Evolutionary conservation across 2,113 vertebrate genomes (phyloP), one percentile per base, ranked within the genome.

Genomic region (Potamarius usumacintae): DNA sequence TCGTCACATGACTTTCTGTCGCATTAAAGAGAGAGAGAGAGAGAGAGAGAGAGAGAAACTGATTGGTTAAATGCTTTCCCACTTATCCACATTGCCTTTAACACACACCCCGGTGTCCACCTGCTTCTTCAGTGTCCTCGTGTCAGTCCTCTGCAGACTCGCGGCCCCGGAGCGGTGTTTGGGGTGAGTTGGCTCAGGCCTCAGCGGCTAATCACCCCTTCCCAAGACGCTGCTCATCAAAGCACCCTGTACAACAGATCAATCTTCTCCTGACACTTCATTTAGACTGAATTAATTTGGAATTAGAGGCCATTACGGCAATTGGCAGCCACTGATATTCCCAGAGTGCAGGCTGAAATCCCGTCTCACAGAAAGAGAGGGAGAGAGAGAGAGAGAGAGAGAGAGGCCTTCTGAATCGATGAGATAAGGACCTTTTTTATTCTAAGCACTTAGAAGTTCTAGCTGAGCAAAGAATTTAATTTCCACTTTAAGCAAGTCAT

Each of bases 221-320:
- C 91, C 93, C 96, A 95, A 94, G 93, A 95, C 93, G 94, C 94
- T 92, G 93, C 92, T 93, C 94, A 96, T 96, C 96, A 95, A 94
- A 94, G 92, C 95, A 94, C 94, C 94, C 91, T 95, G 94, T 95
- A 94, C 95, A 95, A 94, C 96, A 96, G 96, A 97, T 98, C 97
- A 96, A 97, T 98, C 97, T 97, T 97, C 94, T 95, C 87, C 92
- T 97, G 97, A 98, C 97, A 97, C 95, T 97, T 97, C 96, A 98
- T 97, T 97, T 97, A 96, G 96, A 96, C 96, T 97, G 96, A 97
- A 97, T 97, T 97, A 97, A 97, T 97, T 97, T 97, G 96, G 97
- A 97, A 97, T 97, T 97, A 97, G 95, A 93, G 94, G 92, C 95
- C 94, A 94, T 97, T 96, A 97, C 93, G 94, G 96, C 95, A 97